Evolutionary conservation across 2,888 invertebrate species (phyloP).

Genomic region (Trilocha varians): DNA sequence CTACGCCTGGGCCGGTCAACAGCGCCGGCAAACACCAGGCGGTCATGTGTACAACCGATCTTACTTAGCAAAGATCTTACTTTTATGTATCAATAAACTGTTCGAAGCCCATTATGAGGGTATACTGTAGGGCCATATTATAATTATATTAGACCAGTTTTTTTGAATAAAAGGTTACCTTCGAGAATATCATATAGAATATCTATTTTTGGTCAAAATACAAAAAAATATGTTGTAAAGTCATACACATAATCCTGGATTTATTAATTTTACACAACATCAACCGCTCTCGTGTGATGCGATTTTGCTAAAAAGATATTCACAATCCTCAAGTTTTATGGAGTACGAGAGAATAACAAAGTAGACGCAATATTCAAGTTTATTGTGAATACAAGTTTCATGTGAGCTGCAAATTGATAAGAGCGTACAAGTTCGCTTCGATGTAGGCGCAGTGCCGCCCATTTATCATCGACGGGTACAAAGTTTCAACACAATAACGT

Average conservation of each 20-base stretch:
- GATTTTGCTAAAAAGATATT: no score
- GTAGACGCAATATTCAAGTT: no score
- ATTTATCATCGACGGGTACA: slow-evolving; percentile 54
- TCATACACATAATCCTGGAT: no score
- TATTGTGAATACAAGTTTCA: slow-evolving; percentile 11
- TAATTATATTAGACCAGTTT: slow-evolving; percentile 12
- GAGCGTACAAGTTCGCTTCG: slow-evolving; percentile 40
- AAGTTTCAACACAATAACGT: slow-evolving; percentile 48
- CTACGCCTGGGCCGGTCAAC: slow-evolving; percentile 44
- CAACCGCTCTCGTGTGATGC: no score
- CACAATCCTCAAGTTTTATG: no score
- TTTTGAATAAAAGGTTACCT: not conserved
- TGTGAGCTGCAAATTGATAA: slow-evolving; percentile 37
- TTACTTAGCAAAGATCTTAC: slow-evolving; percentile 22
- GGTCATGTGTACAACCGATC: slow-evolving; percentile 32
- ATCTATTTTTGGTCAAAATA: no score
- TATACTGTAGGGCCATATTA: no score
- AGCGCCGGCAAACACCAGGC: slow-evolving; percentile 44
- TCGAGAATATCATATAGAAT: no score
- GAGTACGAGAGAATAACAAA: no score
- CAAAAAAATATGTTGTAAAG: no score
- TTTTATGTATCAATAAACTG: slow-evolving; percentile 32
- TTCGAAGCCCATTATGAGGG: slow-evolving; percentile 20
- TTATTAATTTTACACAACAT: no score
- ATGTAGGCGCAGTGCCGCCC: slow-evolving; percentile 26